These are phyloP conservation scores for Lysandra coridon DNA, from an alignment of 2,888 invertebrate species.

Conservation along the genomic window DNA sequence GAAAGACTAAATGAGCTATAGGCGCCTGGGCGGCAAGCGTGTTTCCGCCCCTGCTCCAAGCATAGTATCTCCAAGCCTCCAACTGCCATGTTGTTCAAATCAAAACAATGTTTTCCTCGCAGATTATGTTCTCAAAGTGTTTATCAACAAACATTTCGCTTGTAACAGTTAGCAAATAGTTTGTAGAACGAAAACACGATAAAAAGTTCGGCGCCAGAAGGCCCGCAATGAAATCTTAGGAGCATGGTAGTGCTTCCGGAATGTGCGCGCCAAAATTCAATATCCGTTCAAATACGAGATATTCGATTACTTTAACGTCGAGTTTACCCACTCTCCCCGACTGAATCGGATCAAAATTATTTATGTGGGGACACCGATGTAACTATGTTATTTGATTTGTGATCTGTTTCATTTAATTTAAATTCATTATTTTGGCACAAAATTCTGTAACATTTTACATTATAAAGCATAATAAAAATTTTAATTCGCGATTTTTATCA, in stretches of 20 bases:
- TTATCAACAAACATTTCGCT: conserved; percentile 32
- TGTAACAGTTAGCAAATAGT: conserved; percentile 44
- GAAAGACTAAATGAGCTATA: too few species aligned
- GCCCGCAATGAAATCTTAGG: conserved; percentile 55
- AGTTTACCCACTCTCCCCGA: conserved; percentile 50
- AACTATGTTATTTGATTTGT: conserved; percentile 26
- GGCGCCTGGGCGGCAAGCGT: neutral
- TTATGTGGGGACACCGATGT: conserved; percentile 36
- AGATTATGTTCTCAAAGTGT: conserved; percentile 25
- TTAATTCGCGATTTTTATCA: too few species aligned
- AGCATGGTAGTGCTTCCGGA: conserved; percentile 65
- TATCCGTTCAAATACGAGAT: conserved; percentile 68
- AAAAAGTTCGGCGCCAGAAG: conserved; percentile 65
- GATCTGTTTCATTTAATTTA: neutral
- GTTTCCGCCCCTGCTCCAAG: neutral
- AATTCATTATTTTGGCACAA: neutral
- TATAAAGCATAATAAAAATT: too few species aligned
- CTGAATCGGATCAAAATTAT: conserved; percentile 51
- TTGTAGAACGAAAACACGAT: conserved; percentile 67
- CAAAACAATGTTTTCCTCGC: conserved; percentile 3
- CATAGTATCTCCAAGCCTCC: too few species aligned
- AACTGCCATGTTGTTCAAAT: neutral
- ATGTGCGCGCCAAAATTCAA: conserved; percentile 71
- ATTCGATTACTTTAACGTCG: conserved; percentile 63
- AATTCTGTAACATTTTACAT: too few species aligned